These are phyloP conservation scores for Caloenas nicobarica DNA, from an alignment of 2,113 vertebrate genomes.

Conservation along the genomic window DNA sequence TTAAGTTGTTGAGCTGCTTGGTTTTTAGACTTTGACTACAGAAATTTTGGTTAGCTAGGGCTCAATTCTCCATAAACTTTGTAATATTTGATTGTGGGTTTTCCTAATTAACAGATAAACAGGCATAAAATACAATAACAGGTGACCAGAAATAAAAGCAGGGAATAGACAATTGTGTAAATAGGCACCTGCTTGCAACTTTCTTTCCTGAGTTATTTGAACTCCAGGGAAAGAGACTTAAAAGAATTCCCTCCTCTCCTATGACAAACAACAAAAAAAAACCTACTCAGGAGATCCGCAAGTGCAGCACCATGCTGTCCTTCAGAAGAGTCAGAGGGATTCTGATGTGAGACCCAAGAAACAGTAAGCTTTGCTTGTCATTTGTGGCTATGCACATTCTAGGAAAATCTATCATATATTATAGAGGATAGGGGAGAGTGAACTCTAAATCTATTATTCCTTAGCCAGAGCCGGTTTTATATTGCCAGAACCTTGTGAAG, in stretches of 20 bases:
- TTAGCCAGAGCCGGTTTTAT: not conserved
- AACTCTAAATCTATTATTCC: not conserved
- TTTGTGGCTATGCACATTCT: not conserved
- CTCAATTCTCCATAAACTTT: not conserved
- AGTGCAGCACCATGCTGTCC: accelerated
- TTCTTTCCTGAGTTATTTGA: not conserved
- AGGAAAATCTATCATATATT: not conserved
- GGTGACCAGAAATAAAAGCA: not conserved
- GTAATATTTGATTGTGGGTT: not conserved
- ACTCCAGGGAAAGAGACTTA: not conserved
- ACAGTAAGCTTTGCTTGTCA: not conserved
- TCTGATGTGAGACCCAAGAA: not conserved
- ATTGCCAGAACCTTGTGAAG: not conserved
- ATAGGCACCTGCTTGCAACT: not conserved
- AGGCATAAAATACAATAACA: not conserved
- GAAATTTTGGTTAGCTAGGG: not conserved
- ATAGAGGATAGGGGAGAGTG: not conserved
- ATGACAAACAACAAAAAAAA: not conserved
- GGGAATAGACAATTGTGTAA: not conserved
- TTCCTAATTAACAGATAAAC: not conserved
- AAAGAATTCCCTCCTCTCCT: not conserved
- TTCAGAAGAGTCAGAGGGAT: not conserved
- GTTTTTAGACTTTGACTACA: not conserved
- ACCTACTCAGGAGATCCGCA: not conserved
- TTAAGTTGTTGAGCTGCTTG: not conserved